Conservation (phyloP, 2,797 vertebrate genomes). For the Anguilla marmorata region DNA sequence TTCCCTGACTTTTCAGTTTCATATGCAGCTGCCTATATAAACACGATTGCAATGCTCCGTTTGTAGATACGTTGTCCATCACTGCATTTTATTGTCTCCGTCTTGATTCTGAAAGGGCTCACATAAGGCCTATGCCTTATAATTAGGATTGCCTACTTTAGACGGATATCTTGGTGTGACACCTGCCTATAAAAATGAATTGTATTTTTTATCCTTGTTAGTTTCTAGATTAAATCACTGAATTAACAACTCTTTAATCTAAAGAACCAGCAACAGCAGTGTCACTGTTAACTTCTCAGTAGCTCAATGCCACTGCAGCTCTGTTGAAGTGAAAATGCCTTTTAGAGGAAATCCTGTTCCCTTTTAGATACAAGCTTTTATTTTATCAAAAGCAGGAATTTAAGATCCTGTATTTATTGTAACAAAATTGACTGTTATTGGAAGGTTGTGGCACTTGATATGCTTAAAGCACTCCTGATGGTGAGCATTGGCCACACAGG, state of each 20-base stretch:
- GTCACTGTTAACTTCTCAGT: neutral
- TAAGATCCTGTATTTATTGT: constrained; percentile 10
- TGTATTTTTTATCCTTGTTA: constrained; percentile 20
- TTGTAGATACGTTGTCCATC: constrained; percentile 5
- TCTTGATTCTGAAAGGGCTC: constrained; percentile 33
- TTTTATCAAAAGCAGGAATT: neutral
- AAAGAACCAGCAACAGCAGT: neutral
- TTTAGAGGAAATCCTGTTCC: neutral
- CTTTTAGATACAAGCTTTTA: constrained; percentile 11
- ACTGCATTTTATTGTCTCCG: constrained; percentile 16
- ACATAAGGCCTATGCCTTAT: constrained; percentile 23
- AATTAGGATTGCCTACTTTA: constrained; percentile 31
- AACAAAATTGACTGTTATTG: constrained; percentile 13
- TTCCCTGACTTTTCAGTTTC: neutral
- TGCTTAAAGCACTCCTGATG: neutral
- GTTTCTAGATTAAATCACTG: constrained; percentile 31
- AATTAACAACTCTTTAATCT: constrained; percentile 18
- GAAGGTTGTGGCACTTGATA: constrained; percentile 23
- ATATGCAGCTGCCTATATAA: neutral
- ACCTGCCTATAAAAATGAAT: constrained; percentile 26
- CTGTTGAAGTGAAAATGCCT: neutral
- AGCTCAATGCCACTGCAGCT: neutral
- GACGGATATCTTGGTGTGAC: constrained; percentile 29
- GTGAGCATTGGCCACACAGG: constrained; percentile 1
- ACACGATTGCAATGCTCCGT: constrained; percentile 3